Base-by-base conservation (phyloP, 2,888 invertebrate species). In the Drosophila demipolita region DNA sequence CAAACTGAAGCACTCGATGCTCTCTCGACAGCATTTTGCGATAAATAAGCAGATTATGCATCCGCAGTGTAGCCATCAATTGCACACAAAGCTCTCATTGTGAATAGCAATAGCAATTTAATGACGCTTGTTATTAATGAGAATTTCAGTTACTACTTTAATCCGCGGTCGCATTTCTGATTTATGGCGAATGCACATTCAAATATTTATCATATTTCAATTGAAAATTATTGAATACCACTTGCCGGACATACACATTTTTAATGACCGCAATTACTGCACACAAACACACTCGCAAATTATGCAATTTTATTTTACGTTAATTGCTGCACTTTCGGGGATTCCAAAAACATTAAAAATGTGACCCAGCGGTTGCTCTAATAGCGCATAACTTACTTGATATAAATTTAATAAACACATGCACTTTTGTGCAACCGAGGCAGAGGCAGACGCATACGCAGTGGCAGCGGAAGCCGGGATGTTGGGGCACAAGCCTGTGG, bases 311-410 rank as follows among this genome's bases (percentile, higher is more conserved):
- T 65, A 77, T 82, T 73, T 71, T 42, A 79, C 79, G 87, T 82
- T 85, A 89, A 85, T 89, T 87, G 85, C 80, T 57, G 65, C 50
- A 33, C 59, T n/a, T 66, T 59, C 9, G 53, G 36, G 45, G 38
- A 55, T 33, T 57, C 45, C 54, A 52, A 49, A 55, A 53, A 40
- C 54, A 52, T 45, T 49, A 53, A 53, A 50, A 57, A 52, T 45
- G 32, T 69, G 71, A 63, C 54, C 68, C 54, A 33, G 63, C 40
- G 73, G 73, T 66, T 53, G 69, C 73, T 80, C 87, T 87, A 87
- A 85, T 82, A 85, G 77, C 66, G 80, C 80, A 73, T 84, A 89
- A 89, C 81, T 75, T 75, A 84, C 80, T 82, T 73, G 82, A 82
- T 77, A 82, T 82, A 84, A 84, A 89, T 73, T 74, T 62, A 50